These are phyloP conservation scores for Hemiprocne comata DNA, from an alignment of 2,113 vertebrate genomes.

Conservation along the genomic window DNA sequence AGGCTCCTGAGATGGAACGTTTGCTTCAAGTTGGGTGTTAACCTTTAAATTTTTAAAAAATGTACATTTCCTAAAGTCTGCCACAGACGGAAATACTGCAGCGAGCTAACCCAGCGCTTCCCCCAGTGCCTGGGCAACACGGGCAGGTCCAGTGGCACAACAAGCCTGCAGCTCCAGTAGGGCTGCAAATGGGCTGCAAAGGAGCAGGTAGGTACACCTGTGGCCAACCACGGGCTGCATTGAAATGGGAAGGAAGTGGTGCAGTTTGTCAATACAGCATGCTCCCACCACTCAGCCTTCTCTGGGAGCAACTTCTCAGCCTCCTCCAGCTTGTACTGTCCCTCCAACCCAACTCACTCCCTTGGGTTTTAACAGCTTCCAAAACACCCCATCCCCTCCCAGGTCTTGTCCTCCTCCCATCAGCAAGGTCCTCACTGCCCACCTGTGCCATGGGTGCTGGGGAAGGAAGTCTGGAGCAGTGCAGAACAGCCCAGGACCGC, in stretches of 20 bases:
- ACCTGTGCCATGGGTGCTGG: rapidly evolving
- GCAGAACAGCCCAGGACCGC: background rate
- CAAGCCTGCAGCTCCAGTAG: rapidly evolving
- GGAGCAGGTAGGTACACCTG: background rate
- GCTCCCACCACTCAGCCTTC: rapidly evolving
- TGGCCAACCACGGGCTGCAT: rapidly evolving
- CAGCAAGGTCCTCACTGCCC: rapidly evolving
- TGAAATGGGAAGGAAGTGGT: rapidly evolving
- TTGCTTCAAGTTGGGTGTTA: background rate
- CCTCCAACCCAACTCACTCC: background rate
- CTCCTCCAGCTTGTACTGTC: background rate
- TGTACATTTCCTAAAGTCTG: background rate
- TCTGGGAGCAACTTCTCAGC: rapidly evolving
- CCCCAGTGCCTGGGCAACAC: background rate
- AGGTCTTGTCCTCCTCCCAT: background rate
- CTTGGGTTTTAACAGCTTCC: background rate
- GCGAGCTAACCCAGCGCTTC: background rate
- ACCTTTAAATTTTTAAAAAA: background rate
- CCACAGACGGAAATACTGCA: background rate
- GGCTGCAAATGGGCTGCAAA: background rate
- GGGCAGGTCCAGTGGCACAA: rapidly evolving
- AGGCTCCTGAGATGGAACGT: rapidly evolving
- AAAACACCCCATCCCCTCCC: background rate
- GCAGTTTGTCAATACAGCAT: rapidly evolving
- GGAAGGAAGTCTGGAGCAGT: background rate